Conservation (phyloP, 2,888 invertebrate genomes). For the Sminthurinus aureus region DNA sequence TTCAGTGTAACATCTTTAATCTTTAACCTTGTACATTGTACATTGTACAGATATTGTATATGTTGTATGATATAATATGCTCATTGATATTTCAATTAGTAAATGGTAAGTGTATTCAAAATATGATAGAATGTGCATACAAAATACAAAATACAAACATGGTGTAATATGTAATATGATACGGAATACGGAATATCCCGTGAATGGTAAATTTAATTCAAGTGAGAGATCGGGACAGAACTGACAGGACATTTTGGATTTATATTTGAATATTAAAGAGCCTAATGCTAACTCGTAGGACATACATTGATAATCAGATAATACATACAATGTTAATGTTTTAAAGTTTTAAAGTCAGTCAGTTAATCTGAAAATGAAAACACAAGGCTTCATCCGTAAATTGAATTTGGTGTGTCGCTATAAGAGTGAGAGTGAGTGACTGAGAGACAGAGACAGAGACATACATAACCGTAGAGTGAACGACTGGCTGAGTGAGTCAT, state of each 20-base stretch:
- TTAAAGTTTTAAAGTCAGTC: slow-evolving; percentile 24
- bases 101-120: too few species aligned
- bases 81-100: too few species aligned
- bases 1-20: too few species aligned
- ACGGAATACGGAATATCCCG: too few species aligned
- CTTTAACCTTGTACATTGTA: not conserved
- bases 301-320: slow-evolving; percentile 36
- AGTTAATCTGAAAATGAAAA: slow-evolving; percentile 35
- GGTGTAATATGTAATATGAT: too few species aligned
- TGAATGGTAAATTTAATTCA: not conserved
- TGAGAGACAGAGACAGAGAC: not conserved
- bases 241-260: not conserved
- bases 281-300: slow-evolving; percentile 5
- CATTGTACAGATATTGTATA: too few species aligned
- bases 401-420: slow-evolving; percentile 39
- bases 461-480: not conserved
- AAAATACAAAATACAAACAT: too few species aligned
- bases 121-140: too few species aligned
- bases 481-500: slow-evolving; percentile 30
- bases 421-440: not conserved
- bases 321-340: slow-evolving; percentile 40
- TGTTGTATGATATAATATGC: too few species aligned
- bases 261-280: not conserved
- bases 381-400: slow-evolving; percentile 41
- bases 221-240: not conserved